Evolutionary conservation across 2,113 vertebrate genomes (phyloP).

Genomic region (Cheirogaleus medius): DNA sequence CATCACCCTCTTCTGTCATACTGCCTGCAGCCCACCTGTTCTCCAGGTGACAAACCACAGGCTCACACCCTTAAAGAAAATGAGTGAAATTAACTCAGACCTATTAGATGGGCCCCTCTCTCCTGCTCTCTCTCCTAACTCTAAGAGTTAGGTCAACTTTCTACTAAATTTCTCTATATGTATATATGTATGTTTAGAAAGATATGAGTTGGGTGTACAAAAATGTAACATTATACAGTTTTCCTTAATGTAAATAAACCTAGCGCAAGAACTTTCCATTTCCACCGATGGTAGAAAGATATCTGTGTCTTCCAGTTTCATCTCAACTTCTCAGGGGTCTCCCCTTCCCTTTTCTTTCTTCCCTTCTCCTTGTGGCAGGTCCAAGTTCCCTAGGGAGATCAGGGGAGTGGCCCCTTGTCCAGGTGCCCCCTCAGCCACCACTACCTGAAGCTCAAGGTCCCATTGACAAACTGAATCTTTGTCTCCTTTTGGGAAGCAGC

Average conservation of each 20-base stretch:
- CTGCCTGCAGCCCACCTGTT: not conserved
- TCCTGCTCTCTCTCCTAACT: not conserved
- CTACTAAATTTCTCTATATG: not conserved
- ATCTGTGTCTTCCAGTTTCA: not conserved
- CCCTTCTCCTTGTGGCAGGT: not conserved
- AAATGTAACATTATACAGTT: not conserved
- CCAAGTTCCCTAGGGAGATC: not conserved
- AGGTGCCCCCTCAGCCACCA: not conserved
- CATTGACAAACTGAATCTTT: not conserved
- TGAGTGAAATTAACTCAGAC: not conserved
- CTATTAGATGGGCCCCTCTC: not conserved
- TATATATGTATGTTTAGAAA: not conserved
- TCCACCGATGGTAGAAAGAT: not conserved
- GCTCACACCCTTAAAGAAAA: not conserved
- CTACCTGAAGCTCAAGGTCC: not conserved
- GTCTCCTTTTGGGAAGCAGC: not conserved
- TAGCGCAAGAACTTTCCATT: not conserved
- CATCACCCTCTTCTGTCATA: not conserved
- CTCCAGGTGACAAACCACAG: not conserved
- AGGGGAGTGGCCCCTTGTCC: not conserved
- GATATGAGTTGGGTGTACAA: not conserved
- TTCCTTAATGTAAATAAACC: not conserved
- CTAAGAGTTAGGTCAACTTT: constrained; percentile 2
- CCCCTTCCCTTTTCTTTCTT: not conserved
- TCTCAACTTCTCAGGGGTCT: not conserved